These are phyloP conservation scores for Pyrgus malvae DNA, from an alignment of 2,888 invertebrate species.

Conservation along the genomic window DNA sequence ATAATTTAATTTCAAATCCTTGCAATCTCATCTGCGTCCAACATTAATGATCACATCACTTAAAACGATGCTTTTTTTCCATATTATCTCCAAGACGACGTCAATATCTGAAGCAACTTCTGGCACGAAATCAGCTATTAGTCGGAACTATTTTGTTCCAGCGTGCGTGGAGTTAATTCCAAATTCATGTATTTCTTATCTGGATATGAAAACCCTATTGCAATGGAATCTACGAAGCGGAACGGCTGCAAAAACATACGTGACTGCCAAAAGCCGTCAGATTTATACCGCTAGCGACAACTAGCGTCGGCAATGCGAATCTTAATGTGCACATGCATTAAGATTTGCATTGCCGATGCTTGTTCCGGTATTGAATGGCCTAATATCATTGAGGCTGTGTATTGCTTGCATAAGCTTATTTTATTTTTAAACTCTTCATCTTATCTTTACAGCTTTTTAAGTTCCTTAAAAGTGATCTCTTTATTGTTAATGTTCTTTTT, in stretches of 20 bases:
- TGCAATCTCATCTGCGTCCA: too few relatives aligned
- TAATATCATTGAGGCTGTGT: too few relatives aligned
- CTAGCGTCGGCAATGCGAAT: slow-evolving; percentile 7
- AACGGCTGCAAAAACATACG: slow-evolving; percentile 28
- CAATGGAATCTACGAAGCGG: slow-evolving; percentile 21
- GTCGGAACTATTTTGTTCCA: slow-evolving; percentile 17
- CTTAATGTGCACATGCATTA: background rate
- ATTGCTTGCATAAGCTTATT: too few relatives aligned
- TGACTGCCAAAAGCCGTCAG: slow-evolving; percentile 31
- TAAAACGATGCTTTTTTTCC: too few relatives aligned
- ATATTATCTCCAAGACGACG: background rate
- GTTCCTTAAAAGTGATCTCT: too few relatives aligned
- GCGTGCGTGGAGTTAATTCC: slow-evolving; percentile 22
- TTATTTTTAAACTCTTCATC: too few relatives aligned
- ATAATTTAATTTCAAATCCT: too few relatives aligned
- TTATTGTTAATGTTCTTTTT: too few relatives aligned
- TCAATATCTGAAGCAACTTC: slow-evolving; percentile 12
- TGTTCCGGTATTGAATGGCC: too few relatives aligned
- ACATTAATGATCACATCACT: too few relatives aligned
- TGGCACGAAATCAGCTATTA: slow-evolving; percentile 22
- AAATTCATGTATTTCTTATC: slow-evolving; percentile 23
- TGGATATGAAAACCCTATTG: slow-evolving; percentile 20
- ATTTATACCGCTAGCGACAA: slow-evolving; percentile 21
- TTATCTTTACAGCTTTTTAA: too few relatives aligned
- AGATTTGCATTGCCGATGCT: too few relatives aligned